Base-by-base conservation (phyloP, 2,888 invertebrate species). In the Coleophora deauratella region DNA sequence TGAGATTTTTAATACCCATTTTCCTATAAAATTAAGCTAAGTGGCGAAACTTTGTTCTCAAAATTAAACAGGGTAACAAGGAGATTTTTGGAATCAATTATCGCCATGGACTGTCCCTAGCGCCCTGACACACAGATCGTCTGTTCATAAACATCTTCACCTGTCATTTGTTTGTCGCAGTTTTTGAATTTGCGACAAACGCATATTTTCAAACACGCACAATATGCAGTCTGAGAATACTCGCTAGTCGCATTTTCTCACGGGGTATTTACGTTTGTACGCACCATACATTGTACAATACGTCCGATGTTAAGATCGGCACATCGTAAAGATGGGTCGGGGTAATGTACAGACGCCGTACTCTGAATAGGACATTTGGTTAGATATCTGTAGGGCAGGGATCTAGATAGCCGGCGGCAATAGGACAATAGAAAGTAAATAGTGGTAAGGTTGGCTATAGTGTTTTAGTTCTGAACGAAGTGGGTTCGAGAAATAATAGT, bases 171-270 rank as follows among this genome's bases (percentile, higher is more conserved):
- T 41, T 41, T 41, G 33, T 36, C 40, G 45, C 51, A 54, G 59
- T 60, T 62, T 54, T 49, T 46, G 48, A 52, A 57, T 65, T 62
- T 63, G 62, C 57, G 48, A 57, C 64, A 63, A 60, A 59, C 57
- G 52, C 57, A 58, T 70, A 72, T 78, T 76, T 70, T 69, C 71
- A 77, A 77, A 78, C 70, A 77, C 59, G 52, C 59, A 47, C 51
- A 58, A 66, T 70, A 68, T 64, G 66, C 56, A 50, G 51, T 56
- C 59, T 73, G 77, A 71, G 80, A 78, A 72, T 69, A 72, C 63
- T 56, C 58, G 62, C 62, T 60, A 45, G 51, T 46, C 41, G 42
- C 44, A 52, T 54, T 64, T 80, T 80, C 80, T 74, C 80, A 80
- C 78, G 77, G 52, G 41, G 34, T 10, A 21, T 21, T 21, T 21